Conservation (phyloP, 2,797 vertebrate species). For the Poeciliopsis presidionis region DNA sequence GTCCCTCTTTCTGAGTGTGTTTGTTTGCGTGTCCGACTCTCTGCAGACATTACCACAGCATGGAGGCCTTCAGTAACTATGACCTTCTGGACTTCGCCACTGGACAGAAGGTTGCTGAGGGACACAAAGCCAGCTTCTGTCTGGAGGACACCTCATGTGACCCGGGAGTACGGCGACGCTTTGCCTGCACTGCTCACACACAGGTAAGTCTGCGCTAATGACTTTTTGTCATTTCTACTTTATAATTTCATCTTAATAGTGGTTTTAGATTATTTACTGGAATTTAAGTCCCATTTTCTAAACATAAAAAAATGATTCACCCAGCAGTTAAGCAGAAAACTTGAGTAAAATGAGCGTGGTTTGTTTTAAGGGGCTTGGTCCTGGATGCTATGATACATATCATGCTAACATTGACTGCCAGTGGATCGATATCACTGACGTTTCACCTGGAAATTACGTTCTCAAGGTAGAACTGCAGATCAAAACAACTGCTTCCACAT, state of each 20-base stretch:
- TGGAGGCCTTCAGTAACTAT: slow-evolving; percentile 87
- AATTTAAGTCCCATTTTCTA: neutral
- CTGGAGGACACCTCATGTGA: slow-evolving; percentile 87
- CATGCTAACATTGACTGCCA: slow-evolving; percentile 88
- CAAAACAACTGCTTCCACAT: too few species aligned
- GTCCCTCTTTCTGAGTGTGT: neutral
- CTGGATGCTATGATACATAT: slow-evolving; percentile 87
- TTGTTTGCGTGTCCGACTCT: slow-evolving; percentile 1
- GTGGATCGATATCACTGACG: slow-evolving; percentile 88
- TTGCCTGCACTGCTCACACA: slow-evolving; percentile 84
- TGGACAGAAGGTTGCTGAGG: slow-evolving; percentile 82
- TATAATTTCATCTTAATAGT: neutral
- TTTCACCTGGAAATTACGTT: slow-evolving; percentile 83
- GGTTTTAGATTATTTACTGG: neutral
- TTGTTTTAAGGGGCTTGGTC: slow-evolving; percentile 82
- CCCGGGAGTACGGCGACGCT: slow-evolving; percentile 76
- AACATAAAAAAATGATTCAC: neutral
- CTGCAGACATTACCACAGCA: slow-evolving; percentile 85
- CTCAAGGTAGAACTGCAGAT: slow-evolving; percentile 73
- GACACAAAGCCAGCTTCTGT: slow-evolving; percentile 88
- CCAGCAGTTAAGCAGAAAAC: neutral
- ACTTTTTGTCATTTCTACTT: neutral
- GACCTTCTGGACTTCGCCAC: slow-evolving; percentile 80
- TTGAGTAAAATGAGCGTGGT: neutral
- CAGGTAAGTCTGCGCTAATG: slow-evolving; percentile 60